Percentiles rank a stretch among this genome's conserved stretches.
Conservation (phyloP, 2,113 vertebrate species). For the Polypterus senegalus region DNA sequence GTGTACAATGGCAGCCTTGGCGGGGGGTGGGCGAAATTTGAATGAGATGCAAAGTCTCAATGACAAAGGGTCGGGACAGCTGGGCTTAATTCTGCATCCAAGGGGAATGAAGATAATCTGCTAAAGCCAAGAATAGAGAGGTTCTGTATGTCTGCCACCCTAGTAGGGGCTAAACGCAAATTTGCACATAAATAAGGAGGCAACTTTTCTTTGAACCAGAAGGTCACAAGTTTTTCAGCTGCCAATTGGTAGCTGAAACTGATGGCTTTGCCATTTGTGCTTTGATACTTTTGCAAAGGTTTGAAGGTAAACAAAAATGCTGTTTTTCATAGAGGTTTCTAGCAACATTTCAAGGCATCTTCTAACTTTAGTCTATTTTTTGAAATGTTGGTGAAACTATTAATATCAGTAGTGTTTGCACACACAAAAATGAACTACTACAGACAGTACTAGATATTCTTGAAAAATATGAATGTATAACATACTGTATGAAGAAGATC, state of each 20-base stretch:
- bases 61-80: constrained; percentile 82
- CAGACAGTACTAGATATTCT: too few species aligned
- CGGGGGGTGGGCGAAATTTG: constrained; percentile 38
- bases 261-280: constrained; percentile 33
- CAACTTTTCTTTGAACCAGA: constrained; percentile 62
- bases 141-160: constrained; percentile 62
- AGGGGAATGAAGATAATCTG: constrained; percentile 71
- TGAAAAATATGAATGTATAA: too few species aligned
- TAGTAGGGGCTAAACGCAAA: constrained; percentile 57
- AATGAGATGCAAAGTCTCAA: constrained; percentile 50
- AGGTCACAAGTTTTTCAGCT: constrained; percentile 41
- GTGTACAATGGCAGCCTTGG: constrained; percentile 48
- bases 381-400: too few species aligned
- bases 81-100: constrained; percentile 60
- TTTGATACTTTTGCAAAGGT: constrained; percentile 9
- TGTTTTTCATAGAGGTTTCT: constrained; percentile 15
- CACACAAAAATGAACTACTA: too few species aligned
- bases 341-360: too few species aligned
- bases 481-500: too few species aligned
- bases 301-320: constrained; percentile 37
- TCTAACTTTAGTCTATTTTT: too few species aligned
- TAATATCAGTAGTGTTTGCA: too few species aligned
- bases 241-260: constrained; percentile 15
- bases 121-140: constrained; percentile 65
- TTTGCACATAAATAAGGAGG: constrained; percentile 79